A percentile compares a stretch with the other conserved stretches of the same genome.
These are phyloP conservation scores for Hymenochirus boettgeri DNA, from an alignment of 2,113 vertebrate species.

Conservation along the genomic window DNA sequence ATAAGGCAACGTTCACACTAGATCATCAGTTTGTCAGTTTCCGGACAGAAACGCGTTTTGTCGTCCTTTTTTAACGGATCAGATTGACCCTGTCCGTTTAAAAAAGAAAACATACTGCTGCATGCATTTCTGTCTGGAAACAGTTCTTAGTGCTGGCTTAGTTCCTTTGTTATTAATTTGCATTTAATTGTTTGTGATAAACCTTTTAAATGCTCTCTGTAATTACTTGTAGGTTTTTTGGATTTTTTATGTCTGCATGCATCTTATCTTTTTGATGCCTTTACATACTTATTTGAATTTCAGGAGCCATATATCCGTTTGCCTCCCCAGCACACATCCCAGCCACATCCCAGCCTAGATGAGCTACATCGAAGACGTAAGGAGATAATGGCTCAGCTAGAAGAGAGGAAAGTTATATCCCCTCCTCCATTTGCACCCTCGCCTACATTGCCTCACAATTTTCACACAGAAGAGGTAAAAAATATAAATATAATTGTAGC, in stretches of 20 bases:
- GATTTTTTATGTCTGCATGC: not conserved
- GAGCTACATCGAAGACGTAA: slow-evolving; percentile 88
- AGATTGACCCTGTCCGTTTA: too few relatives aligned
- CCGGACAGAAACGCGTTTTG: too few relatives aligned
- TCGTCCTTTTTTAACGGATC: too few relatives aligned
- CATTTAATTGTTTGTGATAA: too few relatives aligned
- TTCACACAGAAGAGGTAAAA: slow-evolving; percentile 82
- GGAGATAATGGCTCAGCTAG: slow-evolving; percentile 91
- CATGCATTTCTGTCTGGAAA: too few relatives aligned
- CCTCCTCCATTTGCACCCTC: slow-evolving; percentile 92
- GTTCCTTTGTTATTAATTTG: too few relatives aligned
- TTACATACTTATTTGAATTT: slow-evolving; percentile 17
- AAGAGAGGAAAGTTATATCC: slow-evolving; percentile 92
- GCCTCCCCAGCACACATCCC: slow-evolving; percentile 51
- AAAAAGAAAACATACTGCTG: too few relatives aligned
- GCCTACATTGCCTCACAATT: slow-evolving; percentile 81
- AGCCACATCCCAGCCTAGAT: slow-evolving; percentile 82
- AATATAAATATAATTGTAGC: too few relatives aligned
- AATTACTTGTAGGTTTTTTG: not conserved
- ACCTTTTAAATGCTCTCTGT: not conserved
- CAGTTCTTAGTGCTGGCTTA: too few relatives aligned
- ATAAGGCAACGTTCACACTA: too few relatives aligned
- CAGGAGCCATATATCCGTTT: slow-evolving; percentile 62
- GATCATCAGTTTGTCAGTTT: too few relatives aligned
- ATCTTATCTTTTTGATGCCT: not conserved